These are phyloP conservation scores for Hafferia zeledoni DNA, from an alignment of 2,797 vertebrate genomes.

Conservation along the genomic window DNA sequence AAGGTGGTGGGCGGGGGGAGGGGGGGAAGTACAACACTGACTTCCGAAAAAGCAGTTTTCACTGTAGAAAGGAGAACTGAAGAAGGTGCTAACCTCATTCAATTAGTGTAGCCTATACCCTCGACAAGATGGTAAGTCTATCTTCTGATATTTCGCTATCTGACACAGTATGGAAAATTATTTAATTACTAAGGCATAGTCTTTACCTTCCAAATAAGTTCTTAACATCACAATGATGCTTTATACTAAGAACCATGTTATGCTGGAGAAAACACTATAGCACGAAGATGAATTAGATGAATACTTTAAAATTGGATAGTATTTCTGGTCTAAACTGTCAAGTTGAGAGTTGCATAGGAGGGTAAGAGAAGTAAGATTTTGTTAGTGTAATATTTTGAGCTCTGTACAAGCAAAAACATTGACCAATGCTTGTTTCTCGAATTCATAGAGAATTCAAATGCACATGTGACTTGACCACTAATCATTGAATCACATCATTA, in stretches of 20 bases:
- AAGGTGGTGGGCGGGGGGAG: background rate
- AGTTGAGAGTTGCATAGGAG: background rate
- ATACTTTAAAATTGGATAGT: background rate
- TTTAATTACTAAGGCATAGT: background rate
- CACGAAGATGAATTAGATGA: background rate
- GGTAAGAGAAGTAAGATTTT: background rate
- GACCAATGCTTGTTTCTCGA: background rate
- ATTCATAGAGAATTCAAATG: background rate
- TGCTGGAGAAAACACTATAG: background rate
- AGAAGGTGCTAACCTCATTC: background rate
- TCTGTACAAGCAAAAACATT: background rate
- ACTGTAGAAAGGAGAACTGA: background rate
- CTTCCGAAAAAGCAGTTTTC: background rate
- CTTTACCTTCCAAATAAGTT: background rate
- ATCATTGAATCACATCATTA: background rate
- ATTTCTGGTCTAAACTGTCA: background rate
- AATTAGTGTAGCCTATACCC: background rate
- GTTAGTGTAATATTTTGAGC: background rate
- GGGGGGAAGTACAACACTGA: too few relatives aligned
- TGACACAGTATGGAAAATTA: background rate
- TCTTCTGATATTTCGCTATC: background rate
- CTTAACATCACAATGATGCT: background rate
- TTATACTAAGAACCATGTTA: background rate
- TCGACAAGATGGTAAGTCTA: background rate
- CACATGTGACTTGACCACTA: background rate